Percentiles rank a stretch among this genome's conserved stretches.
phyloP scores from a whole-genome alignment of 2,888 invertebrate species.

The Lucinisca nassula region DNA sequence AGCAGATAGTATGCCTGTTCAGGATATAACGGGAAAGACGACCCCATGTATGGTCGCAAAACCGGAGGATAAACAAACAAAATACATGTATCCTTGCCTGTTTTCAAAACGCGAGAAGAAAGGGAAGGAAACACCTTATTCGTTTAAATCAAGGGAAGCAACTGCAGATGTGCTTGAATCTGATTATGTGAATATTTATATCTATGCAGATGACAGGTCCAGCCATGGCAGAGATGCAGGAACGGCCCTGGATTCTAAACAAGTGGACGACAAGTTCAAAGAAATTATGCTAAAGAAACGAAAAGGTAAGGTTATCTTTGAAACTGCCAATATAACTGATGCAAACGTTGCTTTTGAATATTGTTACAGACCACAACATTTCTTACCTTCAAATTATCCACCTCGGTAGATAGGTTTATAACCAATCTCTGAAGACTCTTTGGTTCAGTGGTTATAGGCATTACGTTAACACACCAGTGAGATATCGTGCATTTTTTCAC shows the following conservation, averaged over 20 bases:
- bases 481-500: too few species aligned
- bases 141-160: neutral
- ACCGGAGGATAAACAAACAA: neutral
- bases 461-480: too few species aligned
- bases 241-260: conserved; percentile 70
- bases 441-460: too few species aligned
- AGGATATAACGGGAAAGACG: neutral
- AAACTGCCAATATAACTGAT: too few species aligned
- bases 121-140: neutral
- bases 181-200: conserved; percentile 69
- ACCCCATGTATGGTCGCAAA: neutral
- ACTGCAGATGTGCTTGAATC: conserved; percentile 33
- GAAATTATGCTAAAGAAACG: conserved; percentile 81
- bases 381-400: too few species aligned
- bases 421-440: too few species aligned
- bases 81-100: neutral
- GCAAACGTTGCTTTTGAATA: too few species aligned
- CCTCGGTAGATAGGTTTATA: too few species aligned
- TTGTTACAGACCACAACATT: too few species aligned
- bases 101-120: neutral
- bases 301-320: too few species aligned
- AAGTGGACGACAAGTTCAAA: conserved; percentile 82
- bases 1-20: neutral
- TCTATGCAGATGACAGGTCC: conserved; percentile 69
- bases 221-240: conserved; percentile 33